A percentile compares a stretch with the other conserved stretches of the same genome.
These are phyloP conservation scores for Pandemis corylana DNA, from an alignment of 2,888 invertebrate genomes.

Conservation along the genomic window DNA sequence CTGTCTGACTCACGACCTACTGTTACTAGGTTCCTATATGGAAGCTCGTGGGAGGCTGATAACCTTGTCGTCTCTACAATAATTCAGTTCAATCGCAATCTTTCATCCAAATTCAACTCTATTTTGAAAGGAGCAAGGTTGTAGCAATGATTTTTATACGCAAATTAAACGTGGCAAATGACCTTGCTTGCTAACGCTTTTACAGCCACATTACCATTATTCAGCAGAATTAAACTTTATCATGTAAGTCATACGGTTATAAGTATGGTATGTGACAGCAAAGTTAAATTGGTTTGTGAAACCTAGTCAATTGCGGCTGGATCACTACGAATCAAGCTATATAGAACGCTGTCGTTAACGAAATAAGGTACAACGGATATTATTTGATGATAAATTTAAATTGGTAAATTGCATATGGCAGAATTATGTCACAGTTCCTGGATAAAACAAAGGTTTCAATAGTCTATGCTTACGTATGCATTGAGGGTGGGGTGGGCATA, in stretches of 20 bases:
- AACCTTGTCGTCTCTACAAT: slow-evolving; percentile 26
- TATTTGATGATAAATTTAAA: slow-evolving; percentile 4
- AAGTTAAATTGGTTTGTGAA: background rate
- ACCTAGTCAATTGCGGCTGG: background rate
- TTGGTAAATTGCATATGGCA: slow-evolving; percentile 26
- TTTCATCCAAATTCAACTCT: background rate
- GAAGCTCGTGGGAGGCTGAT: slow-evolving; percentile 32
- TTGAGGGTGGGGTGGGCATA: background rate
- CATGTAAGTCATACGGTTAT: background rate
- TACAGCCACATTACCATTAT: background rate
- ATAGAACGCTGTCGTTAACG: background rate
- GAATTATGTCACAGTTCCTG: slow-evolving; percentile 34
- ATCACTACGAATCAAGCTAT: background rate
- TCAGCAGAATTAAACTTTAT: background rate
- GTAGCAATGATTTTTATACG: background rate
- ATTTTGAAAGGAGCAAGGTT: background rate
- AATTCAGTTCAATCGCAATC: background rate
- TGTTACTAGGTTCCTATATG: slow-evolving; percentile 38
- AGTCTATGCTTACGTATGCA: background rate
- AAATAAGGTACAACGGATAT: background rate
- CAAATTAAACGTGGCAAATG: background rate
- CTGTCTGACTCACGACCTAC: slow-evolving; percentile 27
- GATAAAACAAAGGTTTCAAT: slow-evolving; percentile 20
- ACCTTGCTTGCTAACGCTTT: slow-evolving; percentile 19
- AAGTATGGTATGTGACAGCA: background rate